Conservation (phyloP, 2,888 invertebrate genomes). For the Rhagophthalmus giganteus region DNA sequence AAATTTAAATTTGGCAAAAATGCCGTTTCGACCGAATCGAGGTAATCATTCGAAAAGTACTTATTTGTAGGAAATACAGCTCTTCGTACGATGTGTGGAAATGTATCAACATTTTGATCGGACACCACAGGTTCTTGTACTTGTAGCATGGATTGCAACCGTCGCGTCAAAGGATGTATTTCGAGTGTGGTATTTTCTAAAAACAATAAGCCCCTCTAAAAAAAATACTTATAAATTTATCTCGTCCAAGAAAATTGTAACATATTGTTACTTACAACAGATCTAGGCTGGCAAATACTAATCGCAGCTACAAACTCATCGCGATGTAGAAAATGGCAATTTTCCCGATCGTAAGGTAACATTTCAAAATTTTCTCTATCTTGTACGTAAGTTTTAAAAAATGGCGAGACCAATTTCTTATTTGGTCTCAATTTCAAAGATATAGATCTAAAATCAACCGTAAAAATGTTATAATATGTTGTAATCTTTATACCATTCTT, state of each 20-base stretch:
- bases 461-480: conserved; percentile 8
- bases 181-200: conserved; percentile 70
- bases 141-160: conserved; percentile 52
- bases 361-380: conserved; percentile 49
- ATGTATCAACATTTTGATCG: conserved; percentile 33
- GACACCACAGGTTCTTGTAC: conserved; percentile 49
- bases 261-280: conserved; percentile 59
- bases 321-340: conserved; percentile 69
- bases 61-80: conserved; percentile 57
- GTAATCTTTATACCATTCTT: conserved; percentile 30
- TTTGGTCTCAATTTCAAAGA: conserved; percentile 66
- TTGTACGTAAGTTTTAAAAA: conserved; percentile 64
- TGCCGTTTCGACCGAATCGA: conserved; percentile 34
- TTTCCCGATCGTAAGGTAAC: conserved; percentile 47
- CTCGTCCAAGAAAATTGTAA: conserved; percentile 8
- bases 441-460: conserved; percentile 57
- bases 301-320: conserved; percentile 66
- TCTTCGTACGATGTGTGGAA: conserved; percentile 64
- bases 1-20: conserved; percentile 1
- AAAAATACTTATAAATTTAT: conserved; percentile 1
- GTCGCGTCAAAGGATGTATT: conserved; percentile 65
- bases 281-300: conserved; percentile 66
- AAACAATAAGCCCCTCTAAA: conserved; percentile 70
- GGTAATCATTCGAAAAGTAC: conserved; percentile 53
- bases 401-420: conserved; percentile 62